phyloP scores from a whole-genome alignment of 2,797 vertebrate genomes.

The Eleutherodactylus coqui region DNA sequence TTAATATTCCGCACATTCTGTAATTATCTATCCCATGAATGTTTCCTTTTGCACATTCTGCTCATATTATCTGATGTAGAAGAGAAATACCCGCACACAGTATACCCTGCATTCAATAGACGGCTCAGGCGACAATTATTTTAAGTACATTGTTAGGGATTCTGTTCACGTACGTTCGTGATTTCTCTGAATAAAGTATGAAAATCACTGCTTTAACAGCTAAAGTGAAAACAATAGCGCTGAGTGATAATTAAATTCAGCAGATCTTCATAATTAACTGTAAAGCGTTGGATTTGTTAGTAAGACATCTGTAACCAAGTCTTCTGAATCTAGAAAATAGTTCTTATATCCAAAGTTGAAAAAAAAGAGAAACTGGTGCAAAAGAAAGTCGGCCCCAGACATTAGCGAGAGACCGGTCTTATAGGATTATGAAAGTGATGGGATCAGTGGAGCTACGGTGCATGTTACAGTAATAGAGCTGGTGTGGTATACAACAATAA shows the following conservation, averaged over 20 bases:
- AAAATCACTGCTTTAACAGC: slow-evolving; percentile 25
- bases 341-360: background rate
- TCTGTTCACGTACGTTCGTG: background rate
- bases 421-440: too few species aligned
- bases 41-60: background rate
- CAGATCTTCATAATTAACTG: background rate
- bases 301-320: slow-evolving; percentile 29
- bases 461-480: too few species aligned
- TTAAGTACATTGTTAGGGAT: slow-evolving; percentile 45
- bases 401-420: too few species aligned
- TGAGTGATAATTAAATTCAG: background rate
- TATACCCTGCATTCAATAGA: background rate
- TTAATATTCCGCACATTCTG: slow-evolving; percentile 17
- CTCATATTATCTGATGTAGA: slow-evolving; percentile 14
- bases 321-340: background rate
- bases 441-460: too few species aligned
- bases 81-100: slow-evolving; percentile 4
- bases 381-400: background rate
- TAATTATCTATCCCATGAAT: background rate
- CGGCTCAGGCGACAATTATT: slow-evolving; percentile 46
- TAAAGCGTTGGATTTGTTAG: slow-evolving; percentile 20
- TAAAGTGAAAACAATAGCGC: slow-evolving; percentile 51
- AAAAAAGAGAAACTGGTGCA: background rate
- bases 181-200: slow-evolving; percentile 14
- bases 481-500: too few species aligned